Conservation (phyloP, 1,140 invertebrate genomes). For the Drosophila ohnishii region DNA sequence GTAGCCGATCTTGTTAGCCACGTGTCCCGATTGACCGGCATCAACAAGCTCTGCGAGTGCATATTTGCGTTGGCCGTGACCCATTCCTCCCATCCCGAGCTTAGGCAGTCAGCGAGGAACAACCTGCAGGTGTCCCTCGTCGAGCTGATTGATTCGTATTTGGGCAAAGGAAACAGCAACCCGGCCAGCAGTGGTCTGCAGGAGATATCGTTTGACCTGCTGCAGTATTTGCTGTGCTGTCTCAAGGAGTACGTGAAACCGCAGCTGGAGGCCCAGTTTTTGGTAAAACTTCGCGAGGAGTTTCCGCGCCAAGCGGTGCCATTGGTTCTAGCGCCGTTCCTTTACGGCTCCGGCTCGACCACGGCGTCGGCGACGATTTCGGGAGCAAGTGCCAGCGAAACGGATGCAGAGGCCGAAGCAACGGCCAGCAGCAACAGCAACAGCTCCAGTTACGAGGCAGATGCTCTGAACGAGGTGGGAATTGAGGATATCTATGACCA, state of each 20-base stretch:
- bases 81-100: slow-evolving; percentile 90
- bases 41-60: slow-evolving; percentile 94
- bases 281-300: slow-evolving; percentile 91
- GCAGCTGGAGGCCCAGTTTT: slow-evolving; percentile 91
- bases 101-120: slow-evolving; percentile 88
- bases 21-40: slow-evolving; percentile 91
- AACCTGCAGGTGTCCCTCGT: slow-evolving; percentile 92
- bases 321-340: slow-evolving; percentile 92
- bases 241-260: slow-evolving; percentile 84
- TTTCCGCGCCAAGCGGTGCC: slow-evolving; percentile 94
- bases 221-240: slow-evolving; percentile 91
- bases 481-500: slow-evolving; percentile 83
- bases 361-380: slow-evolving; percentile 44
- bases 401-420: slow-evolving; percentile 70
- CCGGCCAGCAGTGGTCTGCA: slow-evolving; percentile 91
- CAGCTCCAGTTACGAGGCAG: slow-evolving; percentile 62
- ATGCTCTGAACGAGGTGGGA: slow-evolving; percentile 76
- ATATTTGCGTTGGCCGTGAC: slow-evolving; percentile 92
- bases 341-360: slow-evolving; percentile 85
- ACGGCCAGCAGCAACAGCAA: slow-evolving; percentile 41
- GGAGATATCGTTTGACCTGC: slow-evolving; percentile 93
- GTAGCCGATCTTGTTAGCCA: slow-evolving; percentile 91
- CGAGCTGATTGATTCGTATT: slow-evolving; percentile 92
- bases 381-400: slow-evolving; percentile 46
- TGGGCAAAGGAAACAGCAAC: slow-evolving; percentile 87